Conservation (phyloP, 2,888 invertebrate species). For the Callinectes sapidus region DNA sequence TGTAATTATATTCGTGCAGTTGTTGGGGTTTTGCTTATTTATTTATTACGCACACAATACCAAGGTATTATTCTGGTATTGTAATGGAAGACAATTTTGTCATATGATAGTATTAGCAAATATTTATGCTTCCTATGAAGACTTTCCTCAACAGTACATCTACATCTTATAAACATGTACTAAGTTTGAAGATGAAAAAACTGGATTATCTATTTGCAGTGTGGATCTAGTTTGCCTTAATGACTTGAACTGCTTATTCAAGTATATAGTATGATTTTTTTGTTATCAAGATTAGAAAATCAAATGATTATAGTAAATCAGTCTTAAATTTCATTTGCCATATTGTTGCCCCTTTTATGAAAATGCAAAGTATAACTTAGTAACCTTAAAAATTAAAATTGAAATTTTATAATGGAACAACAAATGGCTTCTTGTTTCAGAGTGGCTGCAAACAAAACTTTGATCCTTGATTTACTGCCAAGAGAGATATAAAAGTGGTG, state of each 20-base stretch:
- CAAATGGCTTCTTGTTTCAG: too few species aligned
- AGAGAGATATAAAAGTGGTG: too few species aligned
- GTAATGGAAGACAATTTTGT: neutral
- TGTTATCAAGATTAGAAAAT: neutral
- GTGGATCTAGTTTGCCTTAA: neutral
- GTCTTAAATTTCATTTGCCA: neutral
- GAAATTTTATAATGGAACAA: neutral
- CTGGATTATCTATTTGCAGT: neutral
- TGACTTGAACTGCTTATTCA: neutral
- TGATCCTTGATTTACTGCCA: too few species aligned
- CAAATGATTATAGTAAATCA: neutral
- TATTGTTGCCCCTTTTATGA: neutral
- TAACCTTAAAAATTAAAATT: neutral
- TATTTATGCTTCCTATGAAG: constrained; percentile 10
- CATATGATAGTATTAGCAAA: neutral
- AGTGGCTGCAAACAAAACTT: neutral
- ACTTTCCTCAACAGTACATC: neutral
- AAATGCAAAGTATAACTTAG: neutral
- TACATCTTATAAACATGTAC: neutral
- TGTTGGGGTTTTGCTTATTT: neutral
- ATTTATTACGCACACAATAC: neutral
- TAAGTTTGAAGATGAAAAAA: too few species aligned
- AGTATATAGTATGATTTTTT: neutral
- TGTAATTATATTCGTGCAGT: neutral
- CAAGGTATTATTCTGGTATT: neutral